Evolutionary conservation across 2,797 vertebrate genomes (phyloP).

Genomic region (Pipistrellus pipistrellus): DNA sequence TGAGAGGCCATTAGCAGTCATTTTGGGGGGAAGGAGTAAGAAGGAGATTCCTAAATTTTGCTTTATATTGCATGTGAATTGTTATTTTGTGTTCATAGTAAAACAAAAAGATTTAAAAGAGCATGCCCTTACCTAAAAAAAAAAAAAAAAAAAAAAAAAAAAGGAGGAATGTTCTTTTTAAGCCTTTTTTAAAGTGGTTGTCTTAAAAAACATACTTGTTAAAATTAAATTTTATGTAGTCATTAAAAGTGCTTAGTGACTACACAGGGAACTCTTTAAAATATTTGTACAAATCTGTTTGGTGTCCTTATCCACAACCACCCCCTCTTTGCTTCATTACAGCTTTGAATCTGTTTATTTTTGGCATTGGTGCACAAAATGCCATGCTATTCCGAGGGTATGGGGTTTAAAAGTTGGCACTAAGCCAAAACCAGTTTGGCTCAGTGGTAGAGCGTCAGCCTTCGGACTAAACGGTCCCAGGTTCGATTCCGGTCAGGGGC

Average conservation of each 20-base stretch:
- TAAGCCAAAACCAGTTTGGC: background rate
- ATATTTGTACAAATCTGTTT: background rate
- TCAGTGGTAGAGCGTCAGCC: too few species aligned
- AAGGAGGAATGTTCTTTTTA: background rate
- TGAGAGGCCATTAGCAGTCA: background rate
- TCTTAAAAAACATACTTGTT: slow-evolving; percentile 51
- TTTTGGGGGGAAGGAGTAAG: background rate
- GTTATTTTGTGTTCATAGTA: background rate
- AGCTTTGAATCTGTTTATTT: slow-evolving; percentile 22
- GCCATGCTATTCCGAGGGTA: background rate
- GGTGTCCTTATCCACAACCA: background rate
- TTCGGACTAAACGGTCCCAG: too few species aligned
- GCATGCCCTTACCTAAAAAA: background rate
- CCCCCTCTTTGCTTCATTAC: background rate
- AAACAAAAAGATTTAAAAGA: background rate
- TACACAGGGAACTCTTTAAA: slow-evolving; percentile 7
- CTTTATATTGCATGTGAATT: background rate
- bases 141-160: background rate
- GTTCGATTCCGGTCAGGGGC: too few species aligned
- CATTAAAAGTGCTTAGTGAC: background rate
- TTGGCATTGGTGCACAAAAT: background rate
- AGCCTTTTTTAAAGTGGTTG: background rate
- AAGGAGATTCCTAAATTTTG: background rate
- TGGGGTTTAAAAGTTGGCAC: background rate
- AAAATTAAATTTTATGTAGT: background rate